Evolutionary conservation across 2,888 invertebrate species (phyloP).

Genomic region (Seira ritae): DNA sequence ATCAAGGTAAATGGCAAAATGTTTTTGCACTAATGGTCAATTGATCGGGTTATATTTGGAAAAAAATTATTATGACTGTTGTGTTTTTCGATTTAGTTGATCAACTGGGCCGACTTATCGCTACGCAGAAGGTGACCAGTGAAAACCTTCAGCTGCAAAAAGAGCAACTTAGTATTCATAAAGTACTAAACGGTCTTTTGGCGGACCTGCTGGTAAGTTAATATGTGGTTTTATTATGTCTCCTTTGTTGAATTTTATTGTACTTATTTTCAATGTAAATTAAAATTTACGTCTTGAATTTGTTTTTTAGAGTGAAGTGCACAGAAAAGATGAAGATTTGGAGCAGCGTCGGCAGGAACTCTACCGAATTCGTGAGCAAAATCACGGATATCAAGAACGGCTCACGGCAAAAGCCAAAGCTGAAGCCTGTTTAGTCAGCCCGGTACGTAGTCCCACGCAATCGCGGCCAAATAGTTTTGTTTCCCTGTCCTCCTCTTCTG

Average conservation of each 20-base stretch:
- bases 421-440: constrained; percentile 59
- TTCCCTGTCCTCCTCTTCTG: constrained; percentile 73
- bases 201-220: constrained; percentile 82
- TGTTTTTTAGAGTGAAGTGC: constrained; percentile 81
- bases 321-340: constrained; percentile 85
- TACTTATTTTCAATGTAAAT: too few species aligned
- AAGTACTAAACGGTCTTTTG: constrained; percentile 81
- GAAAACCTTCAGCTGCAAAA: constrained; percentile 70
- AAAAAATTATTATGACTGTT: too few species aligned
- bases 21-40: too few species aligned
- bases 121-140: constrained; percentile 72
- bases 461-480: constrained; percentile 75
- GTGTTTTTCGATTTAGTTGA: constrained; percentile 70
- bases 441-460: constrained; percentile 69
- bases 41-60: too few species aligned
- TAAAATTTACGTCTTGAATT: not conserved
- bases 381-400: constrained; percentile 79
- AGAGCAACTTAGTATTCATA: constrained; percentile 81
- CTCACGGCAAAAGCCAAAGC: constrained; percentile 68
- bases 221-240: constrained; percentile 14
- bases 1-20: constrained; percentile 80
- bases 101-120: constrained; percentile 68
- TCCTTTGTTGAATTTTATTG: constrained; percentile 20
- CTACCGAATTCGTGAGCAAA: constrained; percentile 83
- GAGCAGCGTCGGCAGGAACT: constrained; percentile 84